Evolutionary conservation across 2,797 vertebrate species (phyloP).

Genomic region (Orientallactaga sibirica): DNA sequence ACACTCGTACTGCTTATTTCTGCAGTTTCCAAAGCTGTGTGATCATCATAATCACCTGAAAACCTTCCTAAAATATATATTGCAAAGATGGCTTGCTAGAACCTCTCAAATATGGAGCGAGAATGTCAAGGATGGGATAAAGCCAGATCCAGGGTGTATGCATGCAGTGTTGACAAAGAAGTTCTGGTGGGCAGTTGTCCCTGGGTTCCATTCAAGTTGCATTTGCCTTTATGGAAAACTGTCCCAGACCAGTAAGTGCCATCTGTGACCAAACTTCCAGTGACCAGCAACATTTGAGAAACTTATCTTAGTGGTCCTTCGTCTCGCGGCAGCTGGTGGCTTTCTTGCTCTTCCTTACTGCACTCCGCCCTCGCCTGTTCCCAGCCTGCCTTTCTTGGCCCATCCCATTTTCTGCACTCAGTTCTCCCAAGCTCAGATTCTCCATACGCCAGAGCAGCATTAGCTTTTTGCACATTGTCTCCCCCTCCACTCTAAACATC

Average conservation of each 20-base stretch:
- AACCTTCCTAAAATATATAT: neutral
- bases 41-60: neutral
- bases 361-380: fast-evolving
- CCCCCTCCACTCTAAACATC: neutral
- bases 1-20: neutral
- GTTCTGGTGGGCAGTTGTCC: neutral
- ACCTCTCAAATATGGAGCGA: neutral
- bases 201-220: neutral
- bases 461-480: neutral
- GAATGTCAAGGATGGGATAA: neutral
- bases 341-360: neutral
- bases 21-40: neutral
- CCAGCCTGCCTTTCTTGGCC: neutral
- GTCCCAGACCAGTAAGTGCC: neutral
- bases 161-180: neutral
- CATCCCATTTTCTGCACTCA: neutral
- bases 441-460: neutral
- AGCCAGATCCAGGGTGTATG: too few species aligned
- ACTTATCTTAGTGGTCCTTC: neutral
- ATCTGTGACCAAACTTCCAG: neutral
- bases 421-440: neutral
- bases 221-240: neutral
- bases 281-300: neutral
- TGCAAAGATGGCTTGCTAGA: neutral
- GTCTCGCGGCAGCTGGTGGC: neutral